Evolutionary conservation across 2,797 vertebrate species (phyloP), one percentile per base, ranked within the genome.

Genomic region (Lepilemur septentrionalis): DNA sequence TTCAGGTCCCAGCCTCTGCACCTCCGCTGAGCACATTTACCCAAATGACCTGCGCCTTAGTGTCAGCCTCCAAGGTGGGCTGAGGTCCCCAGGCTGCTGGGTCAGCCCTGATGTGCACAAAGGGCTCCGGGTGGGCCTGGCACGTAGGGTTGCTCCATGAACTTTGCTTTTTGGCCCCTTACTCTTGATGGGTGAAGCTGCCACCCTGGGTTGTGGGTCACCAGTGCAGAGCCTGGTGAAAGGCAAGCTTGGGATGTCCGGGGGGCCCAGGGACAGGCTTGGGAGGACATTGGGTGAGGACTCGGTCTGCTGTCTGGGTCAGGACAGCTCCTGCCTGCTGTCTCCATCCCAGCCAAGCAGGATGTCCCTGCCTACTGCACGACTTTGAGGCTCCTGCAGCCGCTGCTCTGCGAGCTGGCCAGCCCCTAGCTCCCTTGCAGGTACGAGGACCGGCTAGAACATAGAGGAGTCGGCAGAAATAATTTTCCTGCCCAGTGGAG

Each of bases 401-500:
- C 78, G 8, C 72, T 4, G 17, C 20, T 55, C 91, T 0, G 6
- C 8, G n/a, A 12, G 59, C 43, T 4, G 35, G 32, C 72, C 30
- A 4, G 82, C 86, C 32, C 30, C 46, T 22, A 25, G 67, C 50
- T 35, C 52, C 57, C 70, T 63, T 12, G 17, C 46, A 63, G 81
- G 65, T 89, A 41, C 4, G 1, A 30, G 73, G 43, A 76, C 65
- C 1, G 4, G 76, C 78, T 18, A 67, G 30, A 59, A 76, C 59
- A 65, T 23, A 46, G 80, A 69, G 69, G 50, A 80, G 59, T 43
- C 38, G 12, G 78, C 55, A 63, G 95, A 94, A 89, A 95, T 86
- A 35, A 82, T 93, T 91, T 93, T 94, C 92, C 89, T 93, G 86
- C 82, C 89, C 86, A 73, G 96, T 52, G 92, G 82, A 94, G 94